These are phyloP conservation scores for Cyanocitta stelleri DNA, from an alignment of 2,113 vertebrate genomes.

Conservation along the genomic window DNA sequence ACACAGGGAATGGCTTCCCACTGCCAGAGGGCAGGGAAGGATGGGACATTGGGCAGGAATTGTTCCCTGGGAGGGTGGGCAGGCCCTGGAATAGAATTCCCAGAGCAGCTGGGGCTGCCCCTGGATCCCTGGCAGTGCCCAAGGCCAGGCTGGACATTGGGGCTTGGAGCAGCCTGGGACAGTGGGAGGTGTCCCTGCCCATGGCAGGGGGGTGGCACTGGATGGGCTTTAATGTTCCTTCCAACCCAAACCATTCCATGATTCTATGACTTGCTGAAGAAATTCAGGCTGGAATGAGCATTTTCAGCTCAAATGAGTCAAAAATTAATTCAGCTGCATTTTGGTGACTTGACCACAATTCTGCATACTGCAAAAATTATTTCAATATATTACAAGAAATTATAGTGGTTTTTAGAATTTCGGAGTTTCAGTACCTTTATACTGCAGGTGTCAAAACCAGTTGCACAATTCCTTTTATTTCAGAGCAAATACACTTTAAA, in stretches of 20 bases:
- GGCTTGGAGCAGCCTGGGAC: neutral
- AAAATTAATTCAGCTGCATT: neutral
- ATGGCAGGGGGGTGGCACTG: too few species aligned
- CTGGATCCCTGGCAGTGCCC: neutral
- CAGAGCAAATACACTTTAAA: neutral
- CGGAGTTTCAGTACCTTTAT: neutral
- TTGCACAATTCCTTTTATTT: neutral
- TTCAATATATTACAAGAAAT: neutral
- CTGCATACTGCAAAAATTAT: neutral
- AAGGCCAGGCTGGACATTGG: rapidly evolving
- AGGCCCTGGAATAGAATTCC: neutral
- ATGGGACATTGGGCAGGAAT: neutral
- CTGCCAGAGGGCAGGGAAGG: neutral
- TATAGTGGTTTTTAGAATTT: neutral
- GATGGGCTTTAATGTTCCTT: rapidly evolving
- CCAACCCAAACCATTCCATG: neutral
- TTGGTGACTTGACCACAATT: neutral
- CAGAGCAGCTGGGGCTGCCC: neutral
- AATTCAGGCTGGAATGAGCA: neutral
- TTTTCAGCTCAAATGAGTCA: neutral
- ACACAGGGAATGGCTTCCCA: neutral
- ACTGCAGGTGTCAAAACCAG: neutral
- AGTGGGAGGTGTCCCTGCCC: neutral
- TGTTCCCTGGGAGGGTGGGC: rapidly evolving
- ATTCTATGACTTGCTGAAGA: neutral